A percentile compares a stretch with the other conserved stretches of the same genome.
These are phyloP conservation scores for Clitarchus hookeri DNA, from an alignment of 2,888 invertebrate genomes.

Conservation along the genomic window DNA sequence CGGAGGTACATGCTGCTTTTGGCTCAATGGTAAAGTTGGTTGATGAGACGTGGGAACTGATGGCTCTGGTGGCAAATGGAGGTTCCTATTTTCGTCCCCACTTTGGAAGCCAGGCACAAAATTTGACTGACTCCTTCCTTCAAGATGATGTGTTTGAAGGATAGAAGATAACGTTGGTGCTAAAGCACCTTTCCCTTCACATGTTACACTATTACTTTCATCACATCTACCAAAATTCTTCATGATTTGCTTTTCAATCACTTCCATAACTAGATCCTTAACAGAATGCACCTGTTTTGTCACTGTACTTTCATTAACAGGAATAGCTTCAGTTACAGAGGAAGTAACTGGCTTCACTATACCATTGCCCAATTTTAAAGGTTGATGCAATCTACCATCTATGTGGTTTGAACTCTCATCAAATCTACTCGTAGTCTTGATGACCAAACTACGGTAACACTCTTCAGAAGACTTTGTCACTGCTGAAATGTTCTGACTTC, in stretches of 20 bases:
- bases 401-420: neutral
- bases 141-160: constrained; percentile 4
- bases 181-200: neutral
- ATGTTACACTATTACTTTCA: neutral
- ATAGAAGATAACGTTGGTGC: neutral
- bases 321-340: neutral
- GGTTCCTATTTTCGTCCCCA: neutral
- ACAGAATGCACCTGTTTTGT: neutral
- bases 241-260: constrained; percentile 14
- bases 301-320: neutral
- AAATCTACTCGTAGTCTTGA: neutral
- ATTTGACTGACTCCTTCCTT: neutral
- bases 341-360: neutral
- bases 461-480: neutral
- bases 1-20: neutral
- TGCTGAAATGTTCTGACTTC: neutral
- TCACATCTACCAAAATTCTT: constrained; percentile 6
- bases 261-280: constrained; percentile 8
- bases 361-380: neutral
- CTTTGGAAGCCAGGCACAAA: neutral
- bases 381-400: neutral
- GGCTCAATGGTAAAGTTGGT: neutral
- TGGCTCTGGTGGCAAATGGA: neutral
- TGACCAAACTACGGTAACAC: constrained; percentile 6
- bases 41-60: neutral